Evolutionary conservation across 2,797 vertebrate genomes (phyloP), one percentile per base, ranked within the genome.

Genomic region (Myiotriccus ornatus): DNA sequence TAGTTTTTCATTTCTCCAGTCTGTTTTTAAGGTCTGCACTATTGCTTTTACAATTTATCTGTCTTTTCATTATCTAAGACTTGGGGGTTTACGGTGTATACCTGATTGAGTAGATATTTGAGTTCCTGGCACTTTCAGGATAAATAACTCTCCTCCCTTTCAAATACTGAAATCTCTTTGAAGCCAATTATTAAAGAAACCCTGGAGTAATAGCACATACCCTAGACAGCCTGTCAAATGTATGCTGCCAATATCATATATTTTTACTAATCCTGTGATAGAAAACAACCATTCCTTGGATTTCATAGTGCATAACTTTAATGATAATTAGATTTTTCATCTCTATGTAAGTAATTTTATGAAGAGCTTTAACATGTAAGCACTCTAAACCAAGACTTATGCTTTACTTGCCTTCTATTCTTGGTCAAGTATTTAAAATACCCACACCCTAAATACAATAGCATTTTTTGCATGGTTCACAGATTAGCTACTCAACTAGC

Each of bases 171-270:
- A 77, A 81, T 52, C 19, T 75, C 39, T 83, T 62, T 70, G 65
- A 93, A 87, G 52, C 55, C 67, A 86, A 59, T 88, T 92, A 76
- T 65, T 80, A 65, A 95, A 90, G 74, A 95, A 95, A 90, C 7
- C 18, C 46, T n/a, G 6, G 28, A 70, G 39, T 55, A 74, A 70
- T 3, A 62, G 20, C 25, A 49, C 20, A 64, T 10, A 44, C 35
- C 22, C 46, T 60, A 43, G 32, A 77, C 79, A 85, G 24, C 34
- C 37, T 91, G 75, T 94, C 76, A 91, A 87, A 91, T 16, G 35
- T 27, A 50, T 50, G 34, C 49, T 83, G 34, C 27, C 44, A 74
- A 25, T 85, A 81, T 68, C 11, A 57, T 68, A 60, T 1, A 1
- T 68, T 69, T 78, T 52, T 55, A 69, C 30, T 78, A 75, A 89